Conservation (phyloP, 2,797 vertebrate species). For the Periparus ater region DNA sequence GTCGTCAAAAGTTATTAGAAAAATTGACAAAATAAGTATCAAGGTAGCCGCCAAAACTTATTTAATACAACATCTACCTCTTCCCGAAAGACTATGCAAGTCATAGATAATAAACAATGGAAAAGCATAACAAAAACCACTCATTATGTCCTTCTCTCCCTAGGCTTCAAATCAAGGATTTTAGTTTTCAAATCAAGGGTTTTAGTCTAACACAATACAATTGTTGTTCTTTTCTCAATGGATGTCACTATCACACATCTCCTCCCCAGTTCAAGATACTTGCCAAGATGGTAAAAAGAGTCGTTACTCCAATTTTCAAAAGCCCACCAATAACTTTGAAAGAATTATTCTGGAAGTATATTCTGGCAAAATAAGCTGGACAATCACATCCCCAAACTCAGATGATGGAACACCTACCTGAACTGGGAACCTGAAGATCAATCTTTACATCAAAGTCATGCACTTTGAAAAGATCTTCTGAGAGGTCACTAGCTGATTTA, state of each 20-base stretch:
- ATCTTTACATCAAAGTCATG: constrained; percentile 99
- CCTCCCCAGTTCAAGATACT: not conserved
- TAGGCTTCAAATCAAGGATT: not conserved
- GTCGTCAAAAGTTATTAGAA: not conserved
- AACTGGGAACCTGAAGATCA: constrained; percentile 97
- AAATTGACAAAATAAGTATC: not conserved
- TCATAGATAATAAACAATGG: not conserved
- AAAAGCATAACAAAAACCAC: not conserved
- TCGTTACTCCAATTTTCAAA: not conserved
- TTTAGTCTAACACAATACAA: not conserved
- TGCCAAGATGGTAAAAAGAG: not conserved
- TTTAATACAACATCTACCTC: not conserved
- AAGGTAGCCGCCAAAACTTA: not conserved
- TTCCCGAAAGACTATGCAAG: not conserved
- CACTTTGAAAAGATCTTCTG: constrained; percentile 98
- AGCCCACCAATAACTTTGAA: not conserved
- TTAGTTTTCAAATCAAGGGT: not conserved
- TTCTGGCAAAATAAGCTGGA: not conserved
- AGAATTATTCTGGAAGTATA: not conserved
- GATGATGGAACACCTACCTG: constrained; percentile 80
- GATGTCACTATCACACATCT: not conserved
- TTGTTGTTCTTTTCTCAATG: not conserved
- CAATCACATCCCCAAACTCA: not conserved
- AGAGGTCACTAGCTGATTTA: constrained; percentile 94
- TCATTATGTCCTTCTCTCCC: not conserved